phyloP scores from a whole-genome alignment of 2,797 vertebrate genomes.

The Threskiornis aethiopicus region DNA sequence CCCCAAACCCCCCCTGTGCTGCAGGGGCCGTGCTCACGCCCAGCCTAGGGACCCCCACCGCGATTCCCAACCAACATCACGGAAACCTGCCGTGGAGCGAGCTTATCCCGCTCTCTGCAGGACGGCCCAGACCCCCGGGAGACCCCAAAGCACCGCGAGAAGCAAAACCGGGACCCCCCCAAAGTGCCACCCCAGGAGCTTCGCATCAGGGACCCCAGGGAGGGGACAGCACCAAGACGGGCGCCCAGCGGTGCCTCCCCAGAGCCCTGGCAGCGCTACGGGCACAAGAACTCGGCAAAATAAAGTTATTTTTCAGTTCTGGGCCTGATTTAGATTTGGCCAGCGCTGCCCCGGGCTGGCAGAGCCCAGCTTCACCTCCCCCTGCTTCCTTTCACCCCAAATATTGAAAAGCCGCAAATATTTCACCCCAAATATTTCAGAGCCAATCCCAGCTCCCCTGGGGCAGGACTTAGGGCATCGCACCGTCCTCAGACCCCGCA shows the following conservation, averaged over 20 bases:
- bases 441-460: accelerated
- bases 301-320: not conserved
- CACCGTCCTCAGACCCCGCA: accelerated
- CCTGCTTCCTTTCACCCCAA: not conserved
- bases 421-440: not conserved
- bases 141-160: not conserved
- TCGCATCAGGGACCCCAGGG: not conserved
- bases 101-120: not conserved
- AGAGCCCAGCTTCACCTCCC: not conserved
- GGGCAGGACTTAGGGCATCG: not conserved
- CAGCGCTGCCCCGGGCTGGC: accelerated
- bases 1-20: not conserved
- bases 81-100: accelerated
- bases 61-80: not conserved
- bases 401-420: not conserved
- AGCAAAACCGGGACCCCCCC: not conserved
- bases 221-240: not conserved
- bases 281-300: not conserved
- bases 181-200: not conserved
- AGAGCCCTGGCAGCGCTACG: accelerated
- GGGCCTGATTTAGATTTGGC: accelerated
- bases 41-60: not conserved
- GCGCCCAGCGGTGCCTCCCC: accelerated
- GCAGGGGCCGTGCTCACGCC: accelerated
- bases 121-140: accelerated